Evolutionary conservation across 1,140 invertebrate species (phyloP).

Genomic region (Drosophila quadrilineata): DNA sequence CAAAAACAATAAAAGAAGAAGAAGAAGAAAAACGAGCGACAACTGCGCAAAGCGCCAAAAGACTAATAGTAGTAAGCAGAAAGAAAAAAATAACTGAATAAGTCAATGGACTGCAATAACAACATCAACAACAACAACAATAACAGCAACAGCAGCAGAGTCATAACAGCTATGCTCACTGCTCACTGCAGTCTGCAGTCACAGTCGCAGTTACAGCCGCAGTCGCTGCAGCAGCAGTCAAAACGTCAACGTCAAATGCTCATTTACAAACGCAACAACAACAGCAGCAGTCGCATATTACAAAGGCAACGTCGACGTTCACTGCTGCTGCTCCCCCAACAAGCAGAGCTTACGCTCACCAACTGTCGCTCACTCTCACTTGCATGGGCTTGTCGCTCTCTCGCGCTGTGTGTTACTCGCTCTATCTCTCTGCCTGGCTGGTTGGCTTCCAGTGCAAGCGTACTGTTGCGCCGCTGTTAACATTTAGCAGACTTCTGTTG

Average conservation of each 20-base stretch:
- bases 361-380: conserved; percentile 3
- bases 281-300: conserved; percentile 29
- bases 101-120: conserved; percentile 72
- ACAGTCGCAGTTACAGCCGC: background rate
- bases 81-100: conserved; percentile 56
- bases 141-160: no score
- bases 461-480: conserved; percentile 41
- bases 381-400: conserved; percentile 11
- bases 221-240: conserved; percentile 22
- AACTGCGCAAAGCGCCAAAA: conserved; percentile 40
- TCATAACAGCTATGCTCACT: no score
- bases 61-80: conserved; percentile 25
- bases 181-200: conserved; percentile 34
- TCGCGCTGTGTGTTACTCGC: conserved; percentile 5
- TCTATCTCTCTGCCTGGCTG: background rate
- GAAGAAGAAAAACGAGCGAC: conserved; percentile 15
- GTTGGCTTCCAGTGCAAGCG: conserved; percentile 17
- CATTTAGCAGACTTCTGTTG: conserved; percentile 27
- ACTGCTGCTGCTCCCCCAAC: conserved; percentile 30
- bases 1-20: background rate
- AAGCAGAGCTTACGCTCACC: conserved; percentile 16
- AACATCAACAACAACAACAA: conserved; percentile 39
- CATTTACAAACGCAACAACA: conserved; percentile 43
- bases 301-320: conserved; percentile 20
- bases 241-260: conserved; percentile 48